phyloP scores from a whole-genome alignment of 2,113 vertebrate species.

The Planiliza haematocheilus region DNA sequence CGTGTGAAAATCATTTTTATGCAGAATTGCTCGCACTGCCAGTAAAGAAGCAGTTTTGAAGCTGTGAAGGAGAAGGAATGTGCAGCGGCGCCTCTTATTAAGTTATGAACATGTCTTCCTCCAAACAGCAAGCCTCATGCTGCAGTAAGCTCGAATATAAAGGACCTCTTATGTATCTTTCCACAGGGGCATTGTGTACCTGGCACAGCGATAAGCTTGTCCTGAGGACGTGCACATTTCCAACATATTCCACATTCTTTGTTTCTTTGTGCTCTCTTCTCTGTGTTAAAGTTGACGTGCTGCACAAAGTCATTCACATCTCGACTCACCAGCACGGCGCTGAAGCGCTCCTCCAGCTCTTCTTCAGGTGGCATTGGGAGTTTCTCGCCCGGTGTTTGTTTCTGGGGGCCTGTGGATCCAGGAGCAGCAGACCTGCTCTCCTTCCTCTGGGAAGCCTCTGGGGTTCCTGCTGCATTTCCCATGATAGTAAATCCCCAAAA shows the following conservation, averaged over 20 bases:
- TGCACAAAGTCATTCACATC: background rate
- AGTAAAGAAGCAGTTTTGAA: background rate
- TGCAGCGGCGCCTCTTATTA: background rate
- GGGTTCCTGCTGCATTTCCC: constrained; percentile 89
- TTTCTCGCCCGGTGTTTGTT: constrained; percentile 72
- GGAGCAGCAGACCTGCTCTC: constrained; percentile 61
- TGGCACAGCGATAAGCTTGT: constrained; percentile 55
- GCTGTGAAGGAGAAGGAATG: background rate
- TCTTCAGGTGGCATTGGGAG: constrained; percentile 85
- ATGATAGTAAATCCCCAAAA: constrained; percentile 74
- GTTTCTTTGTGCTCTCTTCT: constrained; percentile 5
- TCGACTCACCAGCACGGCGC: constrained; percentile 86
- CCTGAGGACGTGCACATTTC: constrained; percentile 56
- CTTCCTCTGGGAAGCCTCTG: constrained; percentile 76
- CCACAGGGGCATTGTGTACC: constrained; percentile 55
- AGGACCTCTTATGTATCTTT: constrained; percentile 56
- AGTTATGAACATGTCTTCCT: constrained; percentile 27
- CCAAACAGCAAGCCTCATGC: constrained; percentile 20
- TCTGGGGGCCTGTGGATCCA: constrained; percentile 54
- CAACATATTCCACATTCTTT: constrained; percentile 66
- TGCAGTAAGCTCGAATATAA: constrained; percentile 59
- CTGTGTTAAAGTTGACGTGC: constrained; percentile 15
- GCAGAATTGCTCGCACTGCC: too few relatives aligned
- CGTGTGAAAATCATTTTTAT: too few relatives aligned
- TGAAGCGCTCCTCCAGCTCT: constrained; percentile 89